Evolutionary conservation across 2,888 invertebrate genomes (phyloP), one percentile per base, ranked within the genome.

Genomic region (Caenorhabditis japonica): DNA sequence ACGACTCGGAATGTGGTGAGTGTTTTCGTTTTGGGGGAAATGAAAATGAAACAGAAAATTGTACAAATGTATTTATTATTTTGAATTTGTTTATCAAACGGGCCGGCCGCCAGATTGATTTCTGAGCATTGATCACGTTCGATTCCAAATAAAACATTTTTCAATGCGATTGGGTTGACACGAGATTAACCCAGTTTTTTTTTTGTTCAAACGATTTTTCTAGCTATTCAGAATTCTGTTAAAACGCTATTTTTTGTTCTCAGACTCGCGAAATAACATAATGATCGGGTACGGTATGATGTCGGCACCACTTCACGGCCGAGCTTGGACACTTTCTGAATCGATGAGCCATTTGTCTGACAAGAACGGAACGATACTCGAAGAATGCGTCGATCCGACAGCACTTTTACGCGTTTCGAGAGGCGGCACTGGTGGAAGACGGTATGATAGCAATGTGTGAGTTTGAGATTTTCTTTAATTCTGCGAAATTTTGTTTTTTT

Each of bases 271-370:
- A 17, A 74, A 51, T 27, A 72, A 66, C 55, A 68, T 74, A 13
- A 58, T 74, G 27, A 70, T 70, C 23, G 75, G 75, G 1, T 70
- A 75, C 39, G 75, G 75, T 44, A 73, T 73, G 66, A 73, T 73
- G 75, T 59, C 69, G 25, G 70, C 70, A n/a, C 61, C 74, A 21
- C 33, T 68, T 21, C 70, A 70, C 41, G 58, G 52, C 17, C 17
- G 71, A 13, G 38, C 60, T 12, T 75, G 75, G 71, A 71, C 64
- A 49, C 74, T 83, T 12, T 82, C 83, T 12, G 82, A 82, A 60
- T 82, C 82, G 27, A 75, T 83, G 76, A 80, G 77, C 36, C 82
- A 83, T 36, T 59, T 83, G 44, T 79, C 83, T 0, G 83, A 82
- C 43, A 74, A 80, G 75, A 77, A 47, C 17, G 82, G 79, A 10